Conservation (phyloP, 2,888 invertebrate genomes). For the Phragmatobia fuliginosa region DNA sequence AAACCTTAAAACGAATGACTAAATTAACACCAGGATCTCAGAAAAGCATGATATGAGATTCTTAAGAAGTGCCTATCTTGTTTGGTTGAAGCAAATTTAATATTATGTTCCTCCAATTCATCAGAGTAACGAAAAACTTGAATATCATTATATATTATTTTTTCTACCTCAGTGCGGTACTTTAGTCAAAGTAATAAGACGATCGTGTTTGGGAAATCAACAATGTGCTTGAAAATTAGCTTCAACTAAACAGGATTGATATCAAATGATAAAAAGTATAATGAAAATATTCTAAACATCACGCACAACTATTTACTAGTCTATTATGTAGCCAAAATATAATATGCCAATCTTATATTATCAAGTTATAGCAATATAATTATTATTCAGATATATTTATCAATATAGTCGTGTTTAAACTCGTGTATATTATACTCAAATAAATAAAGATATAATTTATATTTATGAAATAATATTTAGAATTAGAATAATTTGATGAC, state of each 20-base stretch:
- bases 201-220: background rate
- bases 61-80: slow-evolving; percentile 37
- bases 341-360: slow-evolving; percentile 42
- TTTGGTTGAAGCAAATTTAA: slow-evolving; percentile 35
- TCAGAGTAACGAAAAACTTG: background rate
- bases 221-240: slow-evolving; percentile 13
- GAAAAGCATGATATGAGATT: slow-evolving; percentile 29
- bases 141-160: background rate
- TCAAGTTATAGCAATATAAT: slow-evolving; percentile 37
- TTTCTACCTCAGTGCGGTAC: slow-evolving; percentile 13
- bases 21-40: slow-evolving; percentile 51
- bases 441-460: slow-evolving; percentile 39
- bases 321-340: slow-evolving; percentile 53
- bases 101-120: background rate
- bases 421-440: slow-evolving; percentile 36
- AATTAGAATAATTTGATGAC: slow-evolving; percentile 66
- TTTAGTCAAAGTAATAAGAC: slow-evolving; percentile 9
- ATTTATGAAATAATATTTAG: slow-evolving; percentile 20
- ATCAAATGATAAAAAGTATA: slow-evolving; percentile 29
- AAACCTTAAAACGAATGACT: slow-evolving; percentile 57
- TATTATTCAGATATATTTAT: slow-evolving; percentile 34
- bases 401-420: slow-evolving; percentile 44
- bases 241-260: slow-evolving; percentile 30
- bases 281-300: slow-evolving; percentile 52
- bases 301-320: slow-evolving; percentile 60